These are phyloP conservation scores for Manduca sexta DNA, from an alignment of 1,140 invertebrate species.

Conservation along the genomic window DNA sequence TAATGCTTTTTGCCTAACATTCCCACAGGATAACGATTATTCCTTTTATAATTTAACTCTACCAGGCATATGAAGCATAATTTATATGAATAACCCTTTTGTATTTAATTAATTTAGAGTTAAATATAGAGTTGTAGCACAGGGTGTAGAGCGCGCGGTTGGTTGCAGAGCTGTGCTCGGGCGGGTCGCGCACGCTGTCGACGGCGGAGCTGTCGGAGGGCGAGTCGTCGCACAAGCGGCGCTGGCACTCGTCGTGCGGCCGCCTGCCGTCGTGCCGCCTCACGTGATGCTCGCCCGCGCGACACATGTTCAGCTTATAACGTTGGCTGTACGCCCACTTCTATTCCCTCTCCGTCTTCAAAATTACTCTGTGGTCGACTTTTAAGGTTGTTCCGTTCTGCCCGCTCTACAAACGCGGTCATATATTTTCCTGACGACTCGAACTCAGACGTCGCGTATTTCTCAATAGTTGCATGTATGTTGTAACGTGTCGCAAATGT, in stretches of 20 bases:
- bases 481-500: too few relatives aligned
- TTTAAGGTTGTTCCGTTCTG: too few relatives aligned
- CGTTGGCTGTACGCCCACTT: background rate
- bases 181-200: slow-evolving; percentile 53
- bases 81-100: too few relatives aligned
- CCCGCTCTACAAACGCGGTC: background rate
- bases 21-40: too few relatives aligned
- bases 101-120: too few relatives aligned
- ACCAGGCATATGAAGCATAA: too few relatives aligned
- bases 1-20: too few relatives aligned
- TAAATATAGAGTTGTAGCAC: background rate
- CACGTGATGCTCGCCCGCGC: slow-evolving; percentile 38
- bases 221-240: slow-evolving; percentile 52
- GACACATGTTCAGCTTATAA: too few relatives aligned
- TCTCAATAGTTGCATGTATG: too few relatives aligned
- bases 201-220: slow-evolving; percentile 59
- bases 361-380: too few relatives aligned
- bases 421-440: background rate
- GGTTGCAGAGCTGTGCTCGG: slow-evolving; percentile 44
- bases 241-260: slow-evolving; percentile 63
- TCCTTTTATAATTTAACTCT: too few relatives aligned
- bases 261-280: slow-evolving; percentile 55
- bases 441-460: too few relatives aligned
- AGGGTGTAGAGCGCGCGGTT: background rate
- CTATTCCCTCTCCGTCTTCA: background rate